These are phyloP conservation scores for Phasianus colchicus DNA, from an alignment of 2,113 vertebrate species.

Conservation along the genomic window DNA sequence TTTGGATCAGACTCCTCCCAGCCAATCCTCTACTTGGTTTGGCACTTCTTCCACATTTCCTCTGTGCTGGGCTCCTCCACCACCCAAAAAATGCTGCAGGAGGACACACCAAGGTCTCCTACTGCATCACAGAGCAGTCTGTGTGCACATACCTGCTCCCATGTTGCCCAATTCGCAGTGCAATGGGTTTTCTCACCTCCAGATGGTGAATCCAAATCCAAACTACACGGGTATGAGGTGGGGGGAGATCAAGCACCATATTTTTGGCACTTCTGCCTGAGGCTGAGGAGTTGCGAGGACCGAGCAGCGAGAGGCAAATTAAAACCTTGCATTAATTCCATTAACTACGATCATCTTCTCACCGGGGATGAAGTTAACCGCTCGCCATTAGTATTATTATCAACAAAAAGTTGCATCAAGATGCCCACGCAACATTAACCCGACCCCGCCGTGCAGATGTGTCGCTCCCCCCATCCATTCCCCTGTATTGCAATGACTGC, in stretches of 20 bases:
- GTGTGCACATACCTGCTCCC: neutral
- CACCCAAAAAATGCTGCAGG: neutral
- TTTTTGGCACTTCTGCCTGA: constrained; percentile 1
- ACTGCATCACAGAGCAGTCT: neutral
- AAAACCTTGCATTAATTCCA: constrained; percentile 61
- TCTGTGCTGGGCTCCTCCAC: neutral
- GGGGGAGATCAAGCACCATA: constrained; percentile 12
- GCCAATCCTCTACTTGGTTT: neutral
- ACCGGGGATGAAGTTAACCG: constrained; percentile 33
- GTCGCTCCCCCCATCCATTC: neutral
- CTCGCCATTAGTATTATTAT: neutral
- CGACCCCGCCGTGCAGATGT: neutral
- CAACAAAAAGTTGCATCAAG: neutral
- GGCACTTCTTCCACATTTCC: neutral
- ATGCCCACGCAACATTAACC: neutral
- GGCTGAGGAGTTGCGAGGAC: constrained; percentile 38
- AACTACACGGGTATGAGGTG: neutral
- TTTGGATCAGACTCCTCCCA: constrained; percentile 27
- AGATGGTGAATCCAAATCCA: constrained; percentile 32
- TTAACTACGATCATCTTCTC: constrained; percentile 54
- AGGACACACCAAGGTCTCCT: fast-evolving
- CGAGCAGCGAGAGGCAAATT: constrained; percentile 43
- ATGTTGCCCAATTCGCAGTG: neutral
- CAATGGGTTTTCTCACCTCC: constrained; percentile 45
- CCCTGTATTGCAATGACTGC: neutral